phyloP scores from a whole-genome alignment of 2,113 vertebrate species.

The Zosterops hypoxanthus region DNA sequence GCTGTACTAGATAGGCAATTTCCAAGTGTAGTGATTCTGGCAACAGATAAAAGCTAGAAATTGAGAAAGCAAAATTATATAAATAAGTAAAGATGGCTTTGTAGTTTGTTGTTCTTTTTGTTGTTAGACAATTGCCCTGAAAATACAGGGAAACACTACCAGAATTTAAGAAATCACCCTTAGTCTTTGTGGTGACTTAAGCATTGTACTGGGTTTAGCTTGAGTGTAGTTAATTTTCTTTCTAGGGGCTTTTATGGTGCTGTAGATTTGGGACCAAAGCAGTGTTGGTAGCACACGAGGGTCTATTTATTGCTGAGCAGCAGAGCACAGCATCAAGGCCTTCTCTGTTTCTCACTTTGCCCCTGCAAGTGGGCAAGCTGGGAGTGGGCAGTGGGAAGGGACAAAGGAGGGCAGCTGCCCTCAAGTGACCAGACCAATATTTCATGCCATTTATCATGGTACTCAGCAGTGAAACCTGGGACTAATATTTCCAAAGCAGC shows the following conservation, averaged over 20 bases:
- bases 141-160: background rate
- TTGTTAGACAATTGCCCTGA: background rate
- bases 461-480: background rate
- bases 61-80: background rate
- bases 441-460: background rate
- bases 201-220: background rate
- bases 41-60: background rate
- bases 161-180: background rate
- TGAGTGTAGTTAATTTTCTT: background rate
- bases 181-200: background rate
- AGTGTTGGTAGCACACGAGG: background rate
- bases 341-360: background rate
- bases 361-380: background rate
- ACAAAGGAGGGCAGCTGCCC: background rate
- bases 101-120: background rate
- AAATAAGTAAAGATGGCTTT: background rate
- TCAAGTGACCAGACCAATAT: background rate
- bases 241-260: background rate
- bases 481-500: background rate
- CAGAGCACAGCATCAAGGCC: background rate
- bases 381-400: no score
- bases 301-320: background rate
- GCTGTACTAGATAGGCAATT: background rate
- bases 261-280: background rate
- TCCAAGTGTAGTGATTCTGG: background rate